These are phyloP conservation scores for Spinus pinus DNA, from an alignment of 2,797 vertebrate genomes.

Conservation along the genomic window DNA sequence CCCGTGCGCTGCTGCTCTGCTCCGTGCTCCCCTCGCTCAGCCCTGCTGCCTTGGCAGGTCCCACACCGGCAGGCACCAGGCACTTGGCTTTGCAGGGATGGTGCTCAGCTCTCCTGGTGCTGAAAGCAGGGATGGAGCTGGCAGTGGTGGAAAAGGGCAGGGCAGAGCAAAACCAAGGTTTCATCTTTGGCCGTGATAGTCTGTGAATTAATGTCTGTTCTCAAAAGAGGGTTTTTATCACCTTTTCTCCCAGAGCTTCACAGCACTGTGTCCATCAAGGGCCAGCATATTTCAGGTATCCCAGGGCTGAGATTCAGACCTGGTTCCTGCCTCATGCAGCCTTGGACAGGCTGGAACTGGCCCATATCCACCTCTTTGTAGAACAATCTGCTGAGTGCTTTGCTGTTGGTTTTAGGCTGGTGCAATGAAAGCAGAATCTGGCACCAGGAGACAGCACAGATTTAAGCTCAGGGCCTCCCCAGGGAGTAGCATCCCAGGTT, in stretches of 20 bases:
- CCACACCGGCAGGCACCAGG: background rate
- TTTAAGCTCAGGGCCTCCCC: background rate
- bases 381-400: background rate
- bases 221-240: background rate
- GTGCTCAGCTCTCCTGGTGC: accelerated
- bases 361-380: background rate
- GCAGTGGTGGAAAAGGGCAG: background rate
- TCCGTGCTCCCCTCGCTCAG: background rate
- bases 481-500: background rate
- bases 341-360: background rate
- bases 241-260: background rate
- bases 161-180: background rate
- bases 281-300: background rate
- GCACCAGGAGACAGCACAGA: background rate
- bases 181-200: background rate
- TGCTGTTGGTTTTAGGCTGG: background rate
- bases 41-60: conserved; percentile 20
- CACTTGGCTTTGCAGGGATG: background rate
- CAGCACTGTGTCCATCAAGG: background rate
- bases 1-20: background rate
- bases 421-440: background rate
- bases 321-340: background rate
- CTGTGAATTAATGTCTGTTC: accelerated
- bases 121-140: background rate
- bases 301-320: background rate